Evolutionary conservation across 2,797 vertebrate genomes (phyloP).

Genomic region (Cottoperca gobio): DNA sequence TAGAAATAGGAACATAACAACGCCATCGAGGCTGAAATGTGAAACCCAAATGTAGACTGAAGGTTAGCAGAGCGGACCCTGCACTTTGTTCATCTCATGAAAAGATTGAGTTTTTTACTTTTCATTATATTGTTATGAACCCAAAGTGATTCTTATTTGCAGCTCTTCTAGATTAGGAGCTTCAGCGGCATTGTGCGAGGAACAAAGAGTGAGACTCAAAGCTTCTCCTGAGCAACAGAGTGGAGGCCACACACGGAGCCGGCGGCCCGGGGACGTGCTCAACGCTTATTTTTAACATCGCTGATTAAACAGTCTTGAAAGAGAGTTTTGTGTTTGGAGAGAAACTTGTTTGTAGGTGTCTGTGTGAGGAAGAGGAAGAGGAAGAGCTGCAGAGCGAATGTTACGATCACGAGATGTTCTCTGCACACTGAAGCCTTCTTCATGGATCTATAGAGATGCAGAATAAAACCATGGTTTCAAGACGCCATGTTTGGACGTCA

Average conservation of each 20-base stretch:
- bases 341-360: constrained; percentile 1
- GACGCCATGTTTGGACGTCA: no score
- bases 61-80: no score
- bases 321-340: constrained; percentile 28
- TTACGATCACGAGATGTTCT: no score
- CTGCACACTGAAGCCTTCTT: no score
- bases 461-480: no score
- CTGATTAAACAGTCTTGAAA: constrained; percentile 22
- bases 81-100: neutral
- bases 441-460: no score
- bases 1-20: no score
- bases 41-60: no score
- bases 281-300: neutral
- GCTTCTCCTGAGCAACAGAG: neutral
- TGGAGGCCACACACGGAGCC: neutral
- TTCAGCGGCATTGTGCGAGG: neutral
- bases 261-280: neutral
- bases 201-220: constrained; percentile 2
- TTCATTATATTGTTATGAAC: neutral
- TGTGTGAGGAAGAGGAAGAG: neutral
- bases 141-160: neutral
- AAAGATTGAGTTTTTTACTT: neutral
- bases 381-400: no score
- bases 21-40: no score
- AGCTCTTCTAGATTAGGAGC: neutral